Percentiles rank a stretch among this genome's conserved stretches.
Evolutionary conservation across 2,113 vertebrate species (phyloP).

Genomic region (Castor canadensis): DNA sequence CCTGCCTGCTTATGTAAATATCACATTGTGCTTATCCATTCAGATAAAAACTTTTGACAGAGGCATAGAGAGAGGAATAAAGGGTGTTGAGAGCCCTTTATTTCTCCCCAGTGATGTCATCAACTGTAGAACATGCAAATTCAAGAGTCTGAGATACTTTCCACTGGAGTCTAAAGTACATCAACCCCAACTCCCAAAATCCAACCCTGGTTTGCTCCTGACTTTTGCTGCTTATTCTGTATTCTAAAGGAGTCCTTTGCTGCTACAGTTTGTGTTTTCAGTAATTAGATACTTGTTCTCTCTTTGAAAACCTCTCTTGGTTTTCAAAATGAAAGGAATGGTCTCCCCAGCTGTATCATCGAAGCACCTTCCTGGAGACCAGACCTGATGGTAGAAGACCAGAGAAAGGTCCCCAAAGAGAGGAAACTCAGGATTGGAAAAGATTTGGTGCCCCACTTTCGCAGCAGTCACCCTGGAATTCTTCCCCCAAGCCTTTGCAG

Average conservation of each 20-base stretch:
- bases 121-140: too few species aligned
- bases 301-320: background rate
- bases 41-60: background rate
- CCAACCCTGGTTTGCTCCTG: too few species aligned
- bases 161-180: background rate
- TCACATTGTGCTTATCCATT: fast-evolving
- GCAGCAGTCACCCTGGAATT: background rate
- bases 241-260: background rate
- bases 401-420: background rate
- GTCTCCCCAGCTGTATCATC: background rate
- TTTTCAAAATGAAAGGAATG: background rate
- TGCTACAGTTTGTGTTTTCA: background rate
- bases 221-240: background rate
- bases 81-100: background rate
- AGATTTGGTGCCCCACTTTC: background rate
- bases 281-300: background rate
- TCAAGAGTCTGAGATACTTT: fast-evolving
- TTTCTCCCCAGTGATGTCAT: fast-evolving
- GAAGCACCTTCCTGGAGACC: fast-evolving
- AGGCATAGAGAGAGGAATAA: fast-evolving
- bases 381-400: background rate
- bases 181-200: background rate
- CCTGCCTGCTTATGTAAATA: background rate
- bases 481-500: background rate
- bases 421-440: background rate